Percentiles rank a stretch among this genome's conserved stretches.
These are phyloP conservation scores for Cryptocheilus praepositus DNA, from an alignment of 2,888 invertebrate species.

Conservation along the genomic window DNA sequence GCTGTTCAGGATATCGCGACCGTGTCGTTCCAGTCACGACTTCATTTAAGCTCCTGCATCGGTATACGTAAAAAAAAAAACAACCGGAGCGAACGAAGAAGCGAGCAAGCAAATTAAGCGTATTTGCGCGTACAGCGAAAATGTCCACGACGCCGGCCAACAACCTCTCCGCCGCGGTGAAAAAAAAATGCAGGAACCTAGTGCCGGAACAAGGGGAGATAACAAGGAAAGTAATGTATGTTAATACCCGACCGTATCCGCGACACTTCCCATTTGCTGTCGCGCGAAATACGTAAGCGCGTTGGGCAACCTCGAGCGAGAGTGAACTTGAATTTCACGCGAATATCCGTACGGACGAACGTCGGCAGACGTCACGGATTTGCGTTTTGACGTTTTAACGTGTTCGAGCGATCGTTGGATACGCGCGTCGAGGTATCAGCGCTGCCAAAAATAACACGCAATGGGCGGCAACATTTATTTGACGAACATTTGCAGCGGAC, in stretches of 20 bases:
- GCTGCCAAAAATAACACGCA: no score
- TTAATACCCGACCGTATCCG: constrained; percentile 22
- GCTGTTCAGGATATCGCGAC: no score
- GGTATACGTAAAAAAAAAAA: constrained; percentile 24
- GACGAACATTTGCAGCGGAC: no score
- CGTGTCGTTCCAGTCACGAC: constrained; percentile 18
- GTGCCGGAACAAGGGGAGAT: constrained; percentile 6
- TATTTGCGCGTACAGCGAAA: constrained; percentile 30
- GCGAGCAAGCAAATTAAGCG: constrained; percentile 56
- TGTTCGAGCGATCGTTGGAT: no score
- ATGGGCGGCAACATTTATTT: no score
- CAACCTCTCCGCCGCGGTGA: not conserved
- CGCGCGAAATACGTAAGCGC: not conserved
- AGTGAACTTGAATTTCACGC: no score
- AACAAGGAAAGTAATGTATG: constrained; percentile 33
- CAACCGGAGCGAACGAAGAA: constrained; percentile 19
- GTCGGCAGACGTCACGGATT: no score
- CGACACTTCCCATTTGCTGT: constrained; percentile 1
- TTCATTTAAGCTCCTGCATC: constrained; percentile 27
- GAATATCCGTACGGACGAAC: no score
- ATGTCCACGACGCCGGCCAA: constrained; percentile 22
- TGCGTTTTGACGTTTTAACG: no score
- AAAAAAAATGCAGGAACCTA: not conserved
- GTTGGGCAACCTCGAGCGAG: not conserved
- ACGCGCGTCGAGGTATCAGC: no score